phyloP scores from a whole-genome alignment of 2,888 invertebrate species.

The Drosophila anomelani region DNA sequence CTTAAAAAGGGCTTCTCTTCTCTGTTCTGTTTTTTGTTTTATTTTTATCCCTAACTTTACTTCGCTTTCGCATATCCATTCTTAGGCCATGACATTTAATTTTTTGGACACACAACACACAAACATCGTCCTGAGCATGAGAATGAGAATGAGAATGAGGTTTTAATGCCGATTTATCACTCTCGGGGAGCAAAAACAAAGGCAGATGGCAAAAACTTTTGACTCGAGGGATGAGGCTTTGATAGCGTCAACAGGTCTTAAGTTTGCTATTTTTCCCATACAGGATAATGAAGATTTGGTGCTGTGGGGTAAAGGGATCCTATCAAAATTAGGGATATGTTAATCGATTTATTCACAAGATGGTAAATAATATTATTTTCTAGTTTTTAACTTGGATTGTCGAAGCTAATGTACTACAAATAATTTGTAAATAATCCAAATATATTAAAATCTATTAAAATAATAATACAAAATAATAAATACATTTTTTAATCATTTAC shows the following conservation, averaged over 20 bases:
- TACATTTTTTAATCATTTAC: too few relatives aligned
- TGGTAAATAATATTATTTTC: background rate
- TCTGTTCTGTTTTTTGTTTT: background rate
- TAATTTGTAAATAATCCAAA: too few relatives aligned
- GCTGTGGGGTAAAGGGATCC: too few relatives aligned
- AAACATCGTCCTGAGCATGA: constrained; percentile 38
- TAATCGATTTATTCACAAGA: background rate
- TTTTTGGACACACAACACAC: constrained; percentile 52
- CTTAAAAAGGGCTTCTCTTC: constrained; percentile 12
- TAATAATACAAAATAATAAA: too few relatives aligned
- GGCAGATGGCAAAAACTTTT: constrained; percentile 41
- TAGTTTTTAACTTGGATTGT: too few relatives aligned
- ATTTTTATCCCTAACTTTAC: background rate
- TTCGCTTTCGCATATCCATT: constrained; percentile 7
- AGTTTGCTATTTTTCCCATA: background rate
- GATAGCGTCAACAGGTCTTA: constrained; percentile 37
- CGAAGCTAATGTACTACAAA: too few relatives aligned
- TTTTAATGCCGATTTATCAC: constrained; percentile 75
- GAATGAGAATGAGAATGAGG: constrained; percentile 42
- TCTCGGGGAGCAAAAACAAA: constrained; percentile 40
- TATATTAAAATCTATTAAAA: too few relatives aligned
- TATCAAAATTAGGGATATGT: background rate
- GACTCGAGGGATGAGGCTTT: constrained; percentile 24
- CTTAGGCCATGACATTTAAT: constrained; percentile 69
- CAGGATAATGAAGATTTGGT: background rate